Evolutionary conservation across 2,113 vertebrate genomes (phyloP).

Genomic region (Clarias macrocephalus): DNA sequence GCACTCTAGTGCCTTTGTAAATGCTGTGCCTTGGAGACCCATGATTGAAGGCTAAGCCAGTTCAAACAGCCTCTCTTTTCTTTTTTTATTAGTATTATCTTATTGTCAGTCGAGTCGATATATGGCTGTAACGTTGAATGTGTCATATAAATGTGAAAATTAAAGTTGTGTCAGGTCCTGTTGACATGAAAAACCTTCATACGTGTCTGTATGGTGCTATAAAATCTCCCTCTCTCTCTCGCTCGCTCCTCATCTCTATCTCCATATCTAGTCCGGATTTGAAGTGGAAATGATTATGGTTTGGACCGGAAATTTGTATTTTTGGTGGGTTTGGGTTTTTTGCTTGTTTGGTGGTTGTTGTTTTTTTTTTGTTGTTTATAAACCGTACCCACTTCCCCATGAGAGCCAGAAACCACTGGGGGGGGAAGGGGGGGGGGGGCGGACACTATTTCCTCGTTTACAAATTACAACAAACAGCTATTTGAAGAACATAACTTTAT

Average conservation of each 20-base stretch:
- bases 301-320: too few species aligned
- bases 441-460: neutral
- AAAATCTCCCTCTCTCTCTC: neutral
- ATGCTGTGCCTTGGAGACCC: neutral
- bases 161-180: neutral
- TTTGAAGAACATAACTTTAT: too few species aligned
- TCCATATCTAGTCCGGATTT: too few species aligned
- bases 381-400: too few species aligned
- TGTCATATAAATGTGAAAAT: neutral
- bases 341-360: too few species aligned
- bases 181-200: neutral
- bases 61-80: conserved; percentile 12
- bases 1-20: neutral
- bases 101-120: neutral
- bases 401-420: too few species aligned
- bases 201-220: neutral
- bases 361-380: too few species aligned
- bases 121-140: neutral
- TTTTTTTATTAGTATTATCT: neutral
- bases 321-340: too few species aligned
- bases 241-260: too few species aligned
- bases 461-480: neutral
- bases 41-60: neutral
- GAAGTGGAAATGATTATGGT: neutral
- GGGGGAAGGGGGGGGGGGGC: too few species aligned